Evolutionary conservation across 2,888 invertebrate genomes (phyloP).

Genomic region (Mellilla xanthometata): DNA sequence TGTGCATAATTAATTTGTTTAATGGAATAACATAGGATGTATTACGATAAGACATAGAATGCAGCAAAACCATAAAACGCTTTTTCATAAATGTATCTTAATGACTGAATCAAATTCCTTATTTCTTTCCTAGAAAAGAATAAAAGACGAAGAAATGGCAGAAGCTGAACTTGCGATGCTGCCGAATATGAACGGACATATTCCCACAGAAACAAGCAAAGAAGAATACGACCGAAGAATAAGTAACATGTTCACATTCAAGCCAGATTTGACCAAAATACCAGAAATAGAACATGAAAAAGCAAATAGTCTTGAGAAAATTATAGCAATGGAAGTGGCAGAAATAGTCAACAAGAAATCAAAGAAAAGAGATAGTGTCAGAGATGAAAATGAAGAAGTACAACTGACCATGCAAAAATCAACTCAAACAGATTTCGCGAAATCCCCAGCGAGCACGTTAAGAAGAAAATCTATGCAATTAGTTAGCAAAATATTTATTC

Average conservation of each 20-base stretch:
- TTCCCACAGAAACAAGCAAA: slow-evolving; percentile 43
- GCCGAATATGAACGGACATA: slow-evolving; percentile 53
- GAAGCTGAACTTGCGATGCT: slow-evolving; percentile 52
- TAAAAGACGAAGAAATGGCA: slow-evolving; percentile 51
- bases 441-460: slow-evolving; percentile 52
- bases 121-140: slow-evolving; percentile 55
- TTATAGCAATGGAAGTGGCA: slow-evolving; percentile 57
- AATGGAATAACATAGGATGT: too few species aligned
- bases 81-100: too few species aligned
- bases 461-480: slow-evolving; percentile 66
- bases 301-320: slow-evolving; percentile 51
- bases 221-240: slow-evolving; percentile 60
- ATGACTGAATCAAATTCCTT: too few species aligned
- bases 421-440: slow-evolving; percentile 55
- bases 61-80: too few species aligned
- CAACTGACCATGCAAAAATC: slow-evolving; percentile 49
- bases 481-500: slow-evolving; percentile 58
- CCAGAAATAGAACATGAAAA: slow-evolving; percentile 46
- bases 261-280: slow-evolving; percentile 55
- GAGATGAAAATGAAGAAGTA: slow-evolving; percentile 45
- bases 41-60: too few species aligned
- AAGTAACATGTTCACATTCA: slow-evolving; percentile 66
- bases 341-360: slow-evolving; percentile 58
- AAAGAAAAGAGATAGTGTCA: slow-evolving; percentile 39
- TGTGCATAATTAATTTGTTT: too few species aligned